phyloP scores from a whole-genome alignment of 2,113 vertebrate genomes.

The Scatophagus argus region DNA sequence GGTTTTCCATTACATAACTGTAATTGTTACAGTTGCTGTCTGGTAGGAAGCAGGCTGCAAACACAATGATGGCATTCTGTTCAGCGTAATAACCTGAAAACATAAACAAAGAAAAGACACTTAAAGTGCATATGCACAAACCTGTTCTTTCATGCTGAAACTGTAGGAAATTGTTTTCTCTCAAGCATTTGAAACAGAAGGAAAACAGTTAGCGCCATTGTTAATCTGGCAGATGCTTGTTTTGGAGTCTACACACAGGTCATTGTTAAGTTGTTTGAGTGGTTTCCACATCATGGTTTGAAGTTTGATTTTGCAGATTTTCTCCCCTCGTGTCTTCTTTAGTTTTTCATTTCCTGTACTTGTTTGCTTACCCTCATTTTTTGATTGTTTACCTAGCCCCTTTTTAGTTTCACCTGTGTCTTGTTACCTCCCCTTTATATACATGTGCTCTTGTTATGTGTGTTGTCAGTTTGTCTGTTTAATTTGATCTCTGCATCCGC shows the following conservation, averaged over 20 bases:
- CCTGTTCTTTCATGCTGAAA: neutral
- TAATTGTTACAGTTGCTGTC: constrained; percentile 95
- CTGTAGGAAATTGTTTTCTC: neutral
- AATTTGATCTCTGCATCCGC: too few species aligned
- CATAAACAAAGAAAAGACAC: neutral
- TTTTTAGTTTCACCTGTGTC: too few species aligned
- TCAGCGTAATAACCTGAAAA: constrained; percentile 95
- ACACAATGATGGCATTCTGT: constrained; percentile 97
- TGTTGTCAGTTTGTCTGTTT: neutral
- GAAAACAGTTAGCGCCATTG: neutral
- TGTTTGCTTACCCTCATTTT: too few species aligned
- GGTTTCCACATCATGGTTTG: too few species aligned
- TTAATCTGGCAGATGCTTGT: neutral
- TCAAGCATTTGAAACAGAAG: neutral
- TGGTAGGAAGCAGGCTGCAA: constrained; percentile 96
- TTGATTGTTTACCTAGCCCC: too few species aligned
- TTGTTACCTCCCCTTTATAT: too few species aligned
- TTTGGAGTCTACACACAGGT: too few species aligned
- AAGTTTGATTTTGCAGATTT: too few species aligned
- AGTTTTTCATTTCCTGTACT: too few species aligned
- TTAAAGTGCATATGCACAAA: neutral
- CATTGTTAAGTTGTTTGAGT: neutral
- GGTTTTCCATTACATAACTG: constrained; percentile 98
- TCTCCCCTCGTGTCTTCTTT: too few species aligned
- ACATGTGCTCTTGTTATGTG: too few species aligned